These are phyloP conservation scores for Sinopyrophorus schimmeli DNA, from an alignment of 2,888 invertebrate genomes.

Conservation along the genomic window DNA sequence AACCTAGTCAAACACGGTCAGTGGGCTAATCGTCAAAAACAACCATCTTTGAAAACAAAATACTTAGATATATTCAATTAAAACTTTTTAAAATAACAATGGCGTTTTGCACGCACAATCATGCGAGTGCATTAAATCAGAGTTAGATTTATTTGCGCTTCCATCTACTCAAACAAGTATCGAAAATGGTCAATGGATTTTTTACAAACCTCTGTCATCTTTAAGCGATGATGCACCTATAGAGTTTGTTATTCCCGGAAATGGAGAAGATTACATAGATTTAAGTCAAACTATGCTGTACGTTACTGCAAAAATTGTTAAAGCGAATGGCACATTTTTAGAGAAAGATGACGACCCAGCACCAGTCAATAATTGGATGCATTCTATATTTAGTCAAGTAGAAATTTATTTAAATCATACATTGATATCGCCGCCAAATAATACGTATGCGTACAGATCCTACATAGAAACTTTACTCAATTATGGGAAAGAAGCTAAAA, in stretches of 20 bases:
- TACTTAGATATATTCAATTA: no score
- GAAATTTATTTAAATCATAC: no score
- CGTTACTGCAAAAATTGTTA: constrained; percentile 4
- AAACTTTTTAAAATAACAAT: no score
- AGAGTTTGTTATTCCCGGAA: constrained; percentile 12
- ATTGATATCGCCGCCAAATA: no score
- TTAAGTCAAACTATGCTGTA: constrained; percentile 11
- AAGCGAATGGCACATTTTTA: background rate
- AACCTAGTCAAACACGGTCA: no score
- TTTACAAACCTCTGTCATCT: constrained; percentile 9
- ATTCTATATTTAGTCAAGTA: no score
- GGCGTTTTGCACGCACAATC: constrained; percentile 12
- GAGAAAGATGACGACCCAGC: background rate
- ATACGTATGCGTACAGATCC: no score
- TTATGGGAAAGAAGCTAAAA: no score
- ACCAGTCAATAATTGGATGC: no score
- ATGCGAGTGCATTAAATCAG: constrained; percentile 13
- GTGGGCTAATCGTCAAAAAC: no score
- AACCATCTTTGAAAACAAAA: no score
- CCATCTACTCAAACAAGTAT: constrained; percentile 10
- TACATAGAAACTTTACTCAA: no score
- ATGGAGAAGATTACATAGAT: constrained; percentile 7
- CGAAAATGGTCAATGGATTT: constrained; percentile 2
- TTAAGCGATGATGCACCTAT: constrained; percentile 6
- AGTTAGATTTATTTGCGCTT: constrained; percentile 10